Base-by-base conservation (phyloP, 2,797 vertebrate species). In the Alcedo atthis region DNA sequence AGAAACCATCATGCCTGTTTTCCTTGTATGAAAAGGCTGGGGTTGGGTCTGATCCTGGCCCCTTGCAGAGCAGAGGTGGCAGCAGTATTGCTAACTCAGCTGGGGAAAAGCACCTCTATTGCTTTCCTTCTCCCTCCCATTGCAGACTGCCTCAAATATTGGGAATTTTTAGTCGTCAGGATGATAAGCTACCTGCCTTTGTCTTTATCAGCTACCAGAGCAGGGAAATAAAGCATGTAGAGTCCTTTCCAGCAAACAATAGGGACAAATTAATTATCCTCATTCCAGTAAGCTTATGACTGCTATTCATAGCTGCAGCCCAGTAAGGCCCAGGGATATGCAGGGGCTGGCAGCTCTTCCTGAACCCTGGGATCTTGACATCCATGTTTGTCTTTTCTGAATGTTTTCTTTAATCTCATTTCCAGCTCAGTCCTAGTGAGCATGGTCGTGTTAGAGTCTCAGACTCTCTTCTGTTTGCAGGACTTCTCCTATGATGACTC, bases 401-500 rank as follows among this genome's bases (percentile, higher is more conserved):
- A 2, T 49, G n/a, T 14, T 82, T 85, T 71, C 7, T 17, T 62
- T 10, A 22, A 37, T 35, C 25, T 84, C 22, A 2, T 20, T 37
- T 28, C 33, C 26, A 4, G 7, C 35, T 9, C 9, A 8, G 8
- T 43, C 45, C 55, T 37, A 10, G n/a, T 10, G 48, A 32, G 26
- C 6, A 11, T 62, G 24, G 45, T 8, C 5, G 2, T 12, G 45
- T 14, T 53, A 15, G 46, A 21, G 22, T 28, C 48, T 85, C 25
- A 15, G 18, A 20, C 28, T 70, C 49, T 73, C 37, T 76, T 48
- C 61, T 58, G 8, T 81, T 67, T 70, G 73, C 96, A 99, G 99
- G 99, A 99, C 91, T 99, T 99, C 92, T 98, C 98, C 8, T 99
- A 98, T 4, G 99, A 99, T 78, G 99, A 99, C 90, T 97, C 98